phyloP scores from a whole-genome alignment of 2,797 vertebrate genomes.

The Dromococcyx pavoninus region DNA sequence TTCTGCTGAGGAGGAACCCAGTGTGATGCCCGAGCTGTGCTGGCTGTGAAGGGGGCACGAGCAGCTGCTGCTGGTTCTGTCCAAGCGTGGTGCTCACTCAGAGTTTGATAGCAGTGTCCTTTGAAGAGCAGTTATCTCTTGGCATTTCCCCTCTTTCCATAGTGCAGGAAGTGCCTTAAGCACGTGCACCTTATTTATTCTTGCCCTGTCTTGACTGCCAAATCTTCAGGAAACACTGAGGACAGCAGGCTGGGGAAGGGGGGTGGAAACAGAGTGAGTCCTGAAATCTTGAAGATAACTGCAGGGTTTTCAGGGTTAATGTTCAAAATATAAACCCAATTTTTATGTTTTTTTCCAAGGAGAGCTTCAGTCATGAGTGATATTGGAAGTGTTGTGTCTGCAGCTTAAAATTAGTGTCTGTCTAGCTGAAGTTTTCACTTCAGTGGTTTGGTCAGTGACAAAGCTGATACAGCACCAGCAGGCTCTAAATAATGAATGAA shows the following conservation, averaged over 20 bases:
- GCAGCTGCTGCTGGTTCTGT: background rate
- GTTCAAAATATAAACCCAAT: background rate
- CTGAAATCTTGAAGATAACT: background rate
- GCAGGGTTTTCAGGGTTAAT: background rate
- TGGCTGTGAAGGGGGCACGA: background rate
- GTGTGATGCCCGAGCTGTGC: background rate
- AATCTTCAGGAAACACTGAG: background rate
- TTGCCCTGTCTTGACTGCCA: too few species aligned
- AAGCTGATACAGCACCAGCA: background rate
- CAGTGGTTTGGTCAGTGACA: background rate
- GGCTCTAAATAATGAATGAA: background rate
- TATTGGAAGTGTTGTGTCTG: background rate
- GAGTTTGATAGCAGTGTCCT: background rate
- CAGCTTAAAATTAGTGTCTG: background rate
- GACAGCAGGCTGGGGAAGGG: accelerated
- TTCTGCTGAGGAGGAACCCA: background rate
- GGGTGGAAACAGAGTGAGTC: background rate
- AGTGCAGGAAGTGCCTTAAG: background rate
- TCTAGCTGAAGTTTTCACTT: background rate
- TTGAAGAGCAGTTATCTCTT: background rate
- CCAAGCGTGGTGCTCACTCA: background rate
- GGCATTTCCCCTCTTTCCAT: background rate
- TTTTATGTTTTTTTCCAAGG: background rate
- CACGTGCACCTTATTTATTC: accelerated
- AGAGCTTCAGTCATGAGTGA: background rate